Base-by-base conservation (phyloP, 2,797 vertebrate genomes). In the Eutrigla gurnardus region DNA sequence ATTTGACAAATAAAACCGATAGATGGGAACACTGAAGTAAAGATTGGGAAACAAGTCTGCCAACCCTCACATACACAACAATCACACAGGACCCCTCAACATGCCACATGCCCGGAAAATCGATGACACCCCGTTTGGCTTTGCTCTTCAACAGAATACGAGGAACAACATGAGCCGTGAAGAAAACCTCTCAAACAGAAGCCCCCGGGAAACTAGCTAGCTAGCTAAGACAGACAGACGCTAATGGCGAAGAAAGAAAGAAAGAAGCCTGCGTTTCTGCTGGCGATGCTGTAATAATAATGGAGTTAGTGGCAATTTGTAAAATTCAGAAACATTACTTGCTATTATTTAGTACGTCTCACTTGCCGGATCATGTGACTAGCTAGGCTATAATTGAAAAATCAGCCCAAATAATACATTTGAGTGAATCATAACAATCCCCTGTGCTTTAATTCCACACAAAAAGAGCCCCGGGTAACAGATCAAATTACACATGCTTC, bases 401-500 rank as follows among this genome's bases (percentile, higher is more conserved):
- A 77, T 75, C 65, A 18, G 12, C 60, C 5, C 6, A 35, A 18
- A 75, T 67, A 18, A 75, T 67, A 55, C 40, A 40, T 66, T 18
- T 25, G 65, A 61, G 33, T 46, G 36, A 71, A 65, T 77, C 18
- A 33, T 2, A 53, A 65, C 61, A 78, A 35, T 33, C 45, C 40
- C 61, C 36, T 37, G 13, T 37, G 33, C 49, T 78, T 69, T 75
- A 25, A 58, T 75, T 81, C 62, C 8, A 47, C 8, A 47, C 18
- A 46, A 71, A 55, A 46, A 63, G 39, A 71, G 60, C 73, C 65
- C 39, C 4, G 2, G 63, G 70, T 43, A 69, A 63, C 50, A 61
- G 77, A 83, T 85, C 52, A 74, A 73, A 87, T 81, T 77, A 75
- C 71, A 75, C 58, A 69, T 65, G 46, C 45, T 54, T 65, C 65